Conservation (phyloP, 2,113 vertebrate species). For the Suncus etruscus region DNA sequence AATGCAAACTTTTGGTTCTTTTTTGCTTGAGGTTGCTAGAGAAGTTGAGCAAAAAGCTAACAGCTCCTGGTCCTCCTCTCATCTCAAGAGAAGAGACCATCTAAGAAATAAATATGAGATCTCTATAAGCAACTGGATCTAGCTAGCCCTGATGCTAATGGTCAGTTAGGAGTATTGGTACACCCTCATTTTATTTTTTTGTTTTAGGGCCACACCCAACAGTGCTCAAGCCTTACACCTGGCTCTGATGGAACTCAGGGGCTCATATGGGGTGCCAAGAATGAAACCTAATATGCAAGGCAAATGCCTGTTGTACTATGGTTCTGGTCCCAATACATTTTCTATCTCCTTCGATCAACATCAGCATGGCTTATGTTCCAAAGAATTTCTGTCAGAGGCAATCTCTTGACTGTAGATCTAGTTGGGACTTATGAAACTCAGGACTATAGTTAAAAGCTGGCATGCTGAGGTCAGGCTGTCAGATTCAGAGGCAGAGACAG, state of each 20-base stretch:
- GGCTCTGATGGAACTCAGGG: neutral
- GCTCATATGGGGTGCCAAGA: neutral
- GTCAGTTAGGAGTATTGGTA: neutral
- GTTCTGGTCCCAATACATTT: too few species aligned
- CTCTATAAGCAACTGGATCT: conserved; percentile 18
- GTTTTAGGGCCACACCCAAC: too few species aligned
- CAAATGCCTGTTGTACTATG: too few species aligned
- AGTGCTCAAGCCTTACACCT: neutral
- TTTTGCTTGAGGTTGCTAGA: neutral
- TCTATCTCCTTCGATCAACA: neutral
- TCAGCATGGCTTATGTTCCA: neutral
- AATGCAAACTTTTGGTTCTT: neutral
- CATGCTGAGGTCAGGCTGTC: neutral
- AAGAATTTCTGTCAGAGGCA: neutral
- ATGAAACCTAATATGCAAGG: too few species aligned
- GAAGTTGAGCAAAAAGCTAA: neutral
- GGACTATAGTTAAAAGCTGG: neutral
- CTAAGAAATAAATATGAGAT: neutral
- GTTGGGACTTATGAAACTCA: neutral
- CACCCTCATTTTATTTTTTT: neutral
- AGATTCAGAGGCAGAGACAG: too few species aligned
- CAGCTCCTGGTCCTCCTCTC: neutral
- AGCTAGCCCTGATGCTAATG: neutral
- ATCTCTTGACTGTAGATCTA: neutral
- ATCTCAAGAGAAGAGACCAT: neutral